Evolutionary conservation across 2,888 invertebrate genomes (phyloP), one percentile per base, ranked within the genome.

Genomic region (Smittia aterrima): DNA sequence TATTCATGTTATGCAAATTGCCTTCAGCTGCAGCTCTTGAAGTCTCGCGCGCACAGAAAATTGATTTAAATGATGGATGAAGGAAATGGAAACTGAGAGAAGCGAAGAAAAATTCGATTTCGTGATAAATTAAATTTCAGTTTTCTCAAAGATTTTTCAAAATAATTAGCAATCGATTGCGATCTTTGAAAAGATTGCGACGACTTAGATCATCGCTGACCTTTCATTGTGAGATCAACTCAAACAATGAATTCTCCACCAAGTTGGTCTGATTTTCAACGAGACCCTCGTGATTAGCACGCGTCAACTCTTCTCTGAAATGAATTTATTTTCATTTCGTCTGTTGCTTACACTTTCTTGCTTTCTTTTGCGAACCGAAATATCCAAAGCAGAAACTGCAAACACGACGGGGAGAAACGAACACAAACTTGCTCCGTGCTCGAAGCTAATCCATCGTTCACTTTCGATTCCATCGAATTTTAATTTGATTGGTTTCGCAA

Each of bases 291-390:
- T 3, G 47, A 58, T 58, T 58, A 58, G n/a, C 58, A 58, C 22
- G 58, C 7, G 58, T 22, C 22, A 22, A 58, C 7, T n/a, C n/a
- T 58, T 18, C 7, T 6, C 20, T n/a, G 58, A 13, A 58, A 6
- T 18, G n/a, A 16, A 6, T 47, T n/a, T 47, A n/a, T 47, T 47
- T 11, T 16, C 20, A 58, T 58, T 58, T 11, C 58, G 22, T 7
- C 58, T 6, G 20, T 22, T 22, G 40, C 41, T 24, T 68, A 68
- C 68, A 68, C 47, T 68, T 68, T 66, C 66, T 38, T 66, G 66
- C 66, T 32, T 66, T 68, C 41, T 66, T 68, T 68, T 24, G n/a
- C 58, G 58, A 58, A 58, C 4, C 58, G 2, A 11, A 47, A 47
- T 18, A 58, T 4, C 3, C 47, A 47, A 47, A 47, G 47, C 16